Evolutionary conservation across 92 coral and sea anemone species (phyloP).

Genomic region (Muricea muricata): DNA sequence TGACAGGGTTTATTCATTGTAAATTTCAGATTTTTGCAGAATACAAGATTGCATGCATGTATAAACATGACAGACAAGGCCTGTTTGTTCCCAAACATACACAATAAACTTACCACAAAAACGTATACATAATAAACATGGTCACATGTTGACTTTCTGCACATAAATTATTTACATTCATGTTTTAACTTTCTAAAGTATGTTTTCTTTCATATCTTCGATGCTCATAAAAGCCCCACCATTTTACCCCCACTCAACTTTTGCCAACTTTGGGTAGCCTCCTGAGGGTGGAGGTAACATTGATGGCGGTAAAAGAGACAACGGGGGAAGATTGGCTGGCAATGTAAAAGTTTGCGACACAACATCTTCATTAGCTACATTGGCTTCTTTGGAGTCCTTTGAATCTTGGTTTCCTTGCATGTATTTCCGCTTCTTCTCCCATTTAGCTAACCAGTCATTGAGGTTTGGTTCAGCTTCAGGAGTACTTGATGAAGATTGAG

Average conservation of each 20-base stretch:
- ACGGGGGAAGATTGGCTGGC: slow-evolving; percentile 88
- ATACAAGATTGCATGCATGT: too few relatives aligned
- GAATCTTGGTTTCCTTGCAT: background rate
- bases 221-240: background rate
- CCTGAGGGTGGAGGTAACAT: slow-evolving; percentile 93
- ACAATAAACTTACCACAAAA: too few relatives aligned
- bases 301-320: slow-evolving; percentile 84
- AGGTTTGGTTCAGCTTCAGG: slow-evolving; percentile 55
- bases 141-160: too few relatives aligned
- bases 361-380: slow-evolving; percentile 47
- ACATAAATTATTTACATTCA: background rate
- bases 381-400: slow-evolving; percentile 26
- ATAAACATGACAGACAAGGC: too few relatives aligned
- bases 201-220: background rate
- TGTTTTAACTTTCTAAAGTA: background rate
- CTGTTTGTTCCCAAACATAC: too few relatives aligned
- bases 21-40: too few relatives aligned
- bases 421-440: slow-evolving; percentile 70
- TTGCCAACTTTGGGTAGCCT: slow-evolving; percentile 75
- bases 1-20: too few relatives aligned
- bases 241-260: slow-evolving; percentile 81
- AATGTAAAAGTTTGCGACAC: slow-evolving; percentile 47
- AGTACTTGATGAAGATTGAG: slow-evolving; percentile 44
- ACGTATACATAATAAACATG: too few relatives aligned
- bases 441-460: slow-evolving; percentile 82